These are phyloP conservation scores for Meloe dianella DNA, from an alignment of 2,888 invertebrate genomes.

Conservation along the genomic window DNA sequence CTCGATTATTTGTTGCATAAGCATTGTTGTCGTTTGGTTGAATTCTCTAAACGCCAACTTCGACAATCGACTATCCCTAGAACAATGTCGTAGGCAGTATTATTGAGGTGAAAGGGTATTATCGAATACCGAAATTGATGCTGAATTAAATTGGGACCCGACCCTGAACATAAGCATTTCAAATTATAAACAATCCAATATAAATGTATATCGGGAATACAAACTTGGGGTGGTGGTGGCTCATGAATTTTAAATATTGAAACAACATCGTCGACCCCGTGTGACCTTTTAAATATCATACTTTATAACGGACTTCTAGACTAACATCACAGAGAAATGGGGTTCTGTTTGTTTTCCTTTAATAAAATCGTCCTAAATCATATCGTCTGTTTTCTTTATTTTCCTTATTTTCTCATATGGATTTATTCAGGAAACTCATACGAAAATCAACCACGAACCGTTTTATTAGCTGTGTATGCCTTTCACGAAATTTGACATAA, in stretches of 20 bases:
- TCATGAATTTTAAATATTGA: constrained; percentile 41
- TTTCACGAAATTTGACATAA: not conserved
- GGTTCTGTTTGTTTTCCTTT: constrained; percentile 3
- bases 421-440: constrained; percentile 1
- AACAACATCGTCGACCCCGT: constrained; percentile 32
- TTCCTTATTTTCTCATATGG: constrained; percentile 9
- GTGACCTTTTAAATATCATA: constrained; percentile 30
- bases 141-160: constrained; percentile 8
- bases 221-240: constrained; percentile 20
- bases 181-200: constrained; percentile 42
- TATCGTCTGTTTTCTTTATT: not conserved
- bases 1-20: constrained; percentile 28
- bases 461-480: constrained; percentile 12
- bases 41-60: not conserved
- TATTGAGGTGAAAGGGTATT: constrained; percentile 9
- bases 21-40: constrained; percentile 17
- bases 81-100: constrained; percentile 8
- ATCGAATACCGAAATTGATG: not conserved
- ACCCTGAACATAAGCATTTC: constrained; percentile 30
- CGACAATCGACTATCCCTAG: constrained; percentile 7
- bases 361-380: constrained; percentile 26
- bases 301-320: constrained; percentile 12
- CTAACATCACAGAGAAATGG: constrained; percentile 17
- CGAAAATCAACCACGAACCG: constrained; percentile 12
- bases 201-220: constrained; percentile 39